A percentile compares a stretch with the other conserved stretches of the same genome.
Conservation (phyloP, 2,113 vertebrate species). For the Lamprologus tigripictilis region DNA sequence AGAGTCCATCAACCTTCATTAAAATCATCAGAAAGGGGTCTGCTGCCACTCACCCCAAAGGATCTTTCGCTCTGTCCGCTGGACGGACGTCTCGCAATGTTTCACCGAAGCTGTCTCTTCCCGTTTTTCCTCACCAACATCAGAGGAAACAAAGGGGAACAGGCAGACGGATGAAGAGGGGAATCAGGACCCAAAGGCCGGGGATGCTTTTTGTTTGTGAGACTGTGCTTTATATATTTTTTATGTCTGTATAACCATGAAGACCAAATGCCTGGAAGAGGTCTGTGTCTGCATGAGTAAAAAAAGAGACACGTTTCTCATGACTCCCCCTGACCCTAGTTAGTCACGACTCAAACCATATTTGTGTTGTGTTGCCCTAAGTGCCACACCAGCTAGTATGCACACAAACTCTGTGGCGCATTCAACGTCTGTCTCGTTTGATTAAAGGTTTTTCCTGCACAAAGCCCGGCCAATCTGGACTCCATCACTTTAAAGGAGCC, state of each 20-base stretch:
- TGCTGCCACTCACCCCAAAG: background rate
- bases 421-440: background rate
- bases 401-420: background rate
- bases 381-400: background rate
- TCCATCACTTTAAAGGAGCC: conserved; percentile 18
- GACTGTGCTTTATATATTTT: background rate
- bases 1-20: background rate
- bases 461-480: background rate
- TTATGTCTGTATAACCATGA: background rate
- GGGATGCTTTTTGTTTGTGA: background rate
- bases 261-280: background rate
- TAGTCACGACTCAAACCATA: background rate
- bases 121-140: background rate
- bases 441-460: conserved; percentile 7
- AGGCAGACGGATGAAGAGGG: background rate
- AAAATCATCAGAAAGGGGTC: background rate
- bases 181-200: background rate
- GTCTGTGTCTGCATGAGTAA: background rate
- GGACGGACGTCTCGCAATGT: background rate
- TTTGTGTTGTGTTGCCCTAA: background rate
- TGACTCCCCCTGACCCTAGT: conserved; percentile 12
- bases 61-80: background rate
- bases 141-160: background rate
- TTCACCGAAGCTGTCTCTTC: background rate
- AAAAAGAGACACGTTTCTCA: background rate